phyloP scores from a whole-genome alignment of 1,140 invertebrate species.

The Holotrichia oblita region DNA sequence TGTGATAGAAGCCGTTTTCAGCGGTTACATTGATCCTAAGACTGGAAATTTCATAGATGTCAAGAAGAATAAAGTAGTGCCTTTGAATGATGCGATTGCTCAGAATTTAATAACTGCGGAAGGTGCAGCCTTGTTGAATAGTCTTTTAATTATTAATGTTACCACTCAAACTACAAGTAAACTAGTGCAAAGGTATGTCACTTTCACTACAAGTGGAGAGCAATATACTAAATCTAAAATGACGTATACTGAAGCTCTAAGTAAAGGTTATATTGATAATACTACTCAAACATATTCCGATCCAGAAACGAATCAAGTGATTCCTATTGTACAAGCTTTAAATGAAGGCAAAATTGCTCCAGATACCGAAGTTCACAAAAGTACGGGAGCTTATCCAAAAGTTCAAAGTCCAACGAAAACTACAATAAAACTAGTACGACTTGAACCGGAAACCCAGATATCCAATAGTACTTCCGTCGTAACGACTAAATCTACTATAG shows the following conservation, averaged over 20 bases:
- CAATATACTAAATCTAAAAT: conserved; percentile 70
- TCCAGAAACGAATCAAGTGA: conserved; percentile 76
- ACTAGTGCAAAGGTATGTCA: conserved; percentile 81
- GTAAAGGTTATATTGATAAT: conserved; percentile 83
- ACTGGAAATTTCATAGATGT: conserved; percentile 87
- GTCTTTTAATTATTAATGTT: conserved; percentile 83
- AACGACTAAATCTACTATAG: conserved; percentile 37
- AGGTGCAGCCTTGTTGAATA: conserved; percentile 84
- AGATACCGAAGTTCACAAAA: conserved; percentile 66
- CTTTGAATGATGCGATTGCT: conserved; percentile 86
- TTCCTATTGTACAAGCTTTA: conserved; percentile 85
- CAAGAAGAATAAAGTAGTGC: conserved; percentile 77
- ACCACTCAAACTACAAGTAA: conserved; percentile 86
- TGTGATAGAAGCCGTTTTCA: conserved; percentile 86
- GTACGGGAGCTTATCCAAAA: conserved; percentile 48
- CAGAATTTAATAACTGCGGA: conserved; percentile 84
- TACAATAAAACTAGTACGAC: conserved; percentile 47
- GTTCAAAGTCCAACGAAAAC: conserved; percentile 44
- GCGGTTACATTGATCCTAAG: conserved; percentile 84
- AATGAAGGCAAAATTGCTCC: conserved; percentile 73
- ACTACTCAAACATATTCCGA: conserved; percentile 81
- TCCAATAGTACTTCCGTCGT: conserved; percentile 2
- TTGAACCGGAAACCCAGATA: conserved; percentile 38
- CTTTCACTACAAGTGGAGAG: conserved; percentile 71
- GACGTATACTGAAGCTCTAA: conserved; percentile 80